phyloP scores from a whole-genome alignment of 2,797 vertebrate species.

The Nannoperca australis region DNA sequence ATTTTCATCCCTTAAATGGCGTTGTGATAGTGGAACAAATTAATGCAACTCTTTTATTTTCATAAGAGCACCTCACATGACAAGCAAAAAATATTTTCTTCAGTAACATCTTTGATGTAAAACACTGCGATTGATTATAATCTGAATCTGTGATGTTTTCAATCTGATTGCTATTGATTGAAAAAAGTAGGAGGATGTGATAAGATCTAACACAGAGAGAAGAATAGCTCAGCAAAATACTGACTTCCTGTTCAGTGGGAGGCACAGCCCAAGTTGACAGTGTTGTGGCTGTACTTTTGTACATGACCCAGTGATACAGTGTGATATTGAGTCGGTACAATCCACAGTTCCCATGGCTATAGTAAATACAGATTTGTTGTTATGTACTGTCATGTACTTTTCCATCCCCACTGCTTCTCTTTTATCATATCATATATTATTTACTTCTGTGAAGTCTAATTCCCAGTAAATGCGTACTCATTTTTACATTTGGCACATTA shows the following conservation, averaged over 20 bases:
- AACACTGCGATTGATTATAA: slow-evolving; percentile 5
- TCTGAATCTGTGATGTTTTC: slow-evolving; percentile 53
- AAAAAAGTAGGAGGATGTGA: slow-evolving; percentile 55
- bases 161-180: slow-evolving; percentile 64
- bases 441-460: background rate
- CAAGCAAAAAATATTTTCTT: background rate
- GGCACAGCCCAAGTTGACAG: slow-evolving; percentile 30
- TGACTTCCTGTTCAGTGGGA: slow-evolving; percentile 70
- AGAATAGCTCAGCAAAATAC: slow-evolving; percentile 49
- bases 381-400: background rate
- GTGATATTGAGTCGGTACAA: slow-evolving; percentile 16
- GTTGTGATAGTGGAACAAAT: background rate
- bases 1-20: background rate
- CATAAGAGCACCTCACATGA: background rate
- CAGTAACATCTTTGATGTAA: background rate
- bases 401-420: background rate
- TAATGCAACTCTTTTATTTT: background rate
- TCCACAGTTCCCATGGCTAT: slow-evolving; percentile 41
- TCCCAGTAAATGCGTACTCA: background rate
- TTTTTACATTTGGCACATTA: background rate
- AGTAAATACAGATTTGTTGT: slow-evolving; percentile 21
- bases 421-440: background rate
- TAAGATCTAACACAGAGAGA: slow-evolving; percentile 33
- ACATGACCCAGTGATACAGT: slow-evolving; percentile 15
- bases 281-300: slow-evolving; percentile 50